phyloP scores from a whole-genome alignment of 2,888 invertebrate species.

The Anoncus sp. region DNA sequence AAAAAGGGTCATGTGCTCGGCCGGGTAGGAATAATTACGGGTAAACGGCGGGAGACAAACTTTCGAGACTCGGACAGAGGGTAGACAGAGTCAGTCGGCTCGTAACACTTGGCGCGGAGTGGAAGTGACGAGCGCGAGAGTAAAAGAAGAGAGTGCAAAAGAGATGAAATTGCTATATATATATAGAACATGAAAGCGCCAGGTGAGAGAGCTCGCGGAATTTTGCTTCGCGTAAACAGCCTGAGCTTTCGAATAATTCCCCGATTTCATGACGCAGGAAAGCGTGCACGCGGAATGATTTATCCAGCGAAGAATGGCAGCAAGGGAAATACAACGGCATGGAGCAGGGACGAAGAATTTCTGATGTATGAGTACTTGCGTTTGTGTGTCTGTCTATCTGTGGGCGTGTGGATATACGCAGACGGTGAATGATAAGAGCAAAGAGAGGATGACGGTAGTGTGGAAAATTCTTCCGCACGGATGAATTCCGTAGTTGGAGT shows the following conservation, averaged over 20 bases:
- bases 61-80: constrained; percentile 23
- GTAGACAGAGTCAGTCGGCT: constrained; percentile 39
- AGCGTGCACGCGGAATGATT: constrained; percentile 54
- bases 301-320: constrained; percentile 31
- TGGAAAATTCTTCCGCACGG: constrained; percentile 40
- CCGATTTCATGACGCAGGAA: constrained; percentile 37
- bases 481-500: constrained; percentile 19
- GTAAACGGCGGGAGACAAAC: constrained; percentile 5
- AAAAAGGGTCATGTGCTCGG: constrained; percentile 10
- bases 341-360: background rate
- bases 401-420: constrained; percentile 1
- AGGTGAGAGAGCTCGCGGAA: constrained; percentile 32
- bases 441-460: constrained; percentile 12
- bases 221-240: constrained; percentile 17
- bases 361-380: background rate
- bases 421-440: constrained; percentile 26
- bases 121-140: constrained; percentile 1
- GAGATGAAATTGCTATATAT: background rate
- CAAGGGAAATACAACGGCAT: constrained; percentile 19
- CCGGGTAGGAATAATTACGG: constrained; percentile 21
- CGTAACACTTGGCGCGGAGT: constrained; percentile 27
- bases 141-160: background rate
- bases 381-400: too few species aligned
- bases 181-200: background rate
- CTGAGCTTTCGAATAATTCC: constrained; percentile 40